A percentile compares a stretch with the other conserved stretches of the same genome.
Evolutionary conservation across 2,113 vertebrate genomes (phyloP).

Genomic region (Pygathrix nemaeus): DNA sequence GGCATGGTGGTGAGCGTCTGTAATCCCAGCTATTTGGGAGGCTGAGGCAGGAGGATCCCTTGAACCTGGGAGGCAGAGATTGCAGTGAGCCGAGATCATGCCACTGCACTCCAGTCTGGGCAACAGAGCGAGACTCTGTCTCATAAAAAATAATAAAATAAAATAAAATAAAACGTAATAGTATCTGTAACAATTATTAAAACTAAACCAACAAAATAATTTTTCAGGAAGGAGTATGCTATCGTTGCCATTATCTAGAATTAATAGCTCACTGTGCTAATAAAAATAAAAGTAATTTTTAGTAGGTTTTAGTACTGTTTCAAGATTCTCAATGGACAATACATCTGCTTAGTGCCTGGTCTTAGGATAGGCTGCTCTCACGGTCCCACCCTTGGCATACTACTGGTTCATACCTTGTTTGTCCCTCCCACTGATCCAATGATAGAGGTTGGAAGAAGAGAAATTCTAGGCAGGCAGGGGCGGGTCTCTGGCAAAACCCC

Average conservation of each 20-base stretch:
- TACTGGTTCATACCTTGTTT: background rate
- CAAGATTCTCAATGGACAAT: background rate
- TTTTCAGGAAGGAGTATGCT: background rate
- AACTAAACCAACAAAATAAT: background rate
- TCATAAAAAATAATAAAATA: too few relatives aligned
- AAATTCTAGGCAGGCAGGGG: too few relatives aligned
- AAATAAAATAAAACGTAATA: background rate
- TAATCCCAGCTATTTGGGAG: too few relatives aligned
- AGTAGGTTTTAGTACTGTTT: background rate
- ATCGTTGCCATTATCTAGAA: background rate
- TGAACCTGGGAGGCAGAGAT: too few relatives aligned
- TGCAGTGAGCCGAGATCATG: too few relatives aligned
- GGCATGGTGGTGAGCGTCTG: too few relatives aligned
- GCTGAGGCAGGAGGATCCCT: too few relatives aligned
- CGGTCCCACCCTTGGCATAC: background rate
- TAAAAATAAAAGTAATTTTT: background rate
- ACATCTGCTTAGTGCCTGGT: background rate
- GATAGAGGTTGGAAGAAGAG: too few relatives aligned
- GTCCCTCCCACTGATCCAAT: too few relatives aligned
- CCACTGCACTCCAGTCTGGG: too few relatives aligned
- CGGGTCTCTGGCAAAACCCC: too few relatives aligned
- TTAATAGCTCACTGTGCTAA: background rate
- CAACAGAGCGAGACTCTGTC: too few relatives aligned
- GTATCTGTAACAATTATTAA: background rate
- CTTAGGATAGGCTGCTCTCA: background rate